These are phyloP conservation scores for Zaprionus taronus DNA, from an alignment of 1,140 invertebrate genomes.

Conservation along the genomic window DNA sequence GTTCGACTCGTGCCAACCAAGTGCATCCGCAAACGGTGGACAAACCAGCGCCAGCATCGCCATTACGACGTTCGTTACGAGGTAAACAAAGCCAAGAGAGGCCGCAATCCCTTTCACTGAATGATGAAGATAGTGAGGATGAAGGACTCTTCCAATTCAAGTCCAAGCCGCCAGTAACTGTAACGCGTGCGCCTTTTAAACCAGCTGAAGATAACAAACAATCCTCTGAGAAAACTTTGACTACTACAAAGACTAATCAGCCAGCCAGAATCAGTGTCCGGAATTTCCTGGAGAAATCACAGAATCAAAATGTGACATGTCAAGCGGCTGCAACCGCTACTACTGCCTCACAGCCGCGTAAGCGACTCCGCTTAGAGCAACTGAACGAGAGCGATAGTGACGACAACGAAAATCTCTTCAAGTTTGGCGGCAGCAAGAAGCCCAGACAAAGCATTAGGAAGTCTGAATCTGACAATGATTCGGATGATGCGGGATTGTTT, in stretches of 20 bases:
- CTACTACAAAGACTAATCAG: constrained; percentile 3
- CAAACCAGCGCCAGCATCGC: not conserved
- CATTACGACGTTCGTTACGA: constrained; percentile 14
- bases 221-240: not conserved
- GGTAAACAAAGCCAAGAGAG: constrained; percentile 9
- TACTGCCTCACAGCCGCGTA: constrained; percentile 35
- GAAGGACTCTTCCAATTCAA: constrained; percentile 38
- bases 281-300: constrained; percentile 60
- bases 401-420: constrained; percentile 64
- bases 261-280: constrained; percentile 47
- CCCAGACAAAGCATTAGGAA: not conserved
- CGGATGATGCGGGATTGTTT: constrained; percentile 41
- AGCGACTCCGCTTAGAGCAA: constrained; percentile 48
- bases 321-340: not conserved
- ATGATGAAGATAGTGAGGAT: constrained; percentile 22
- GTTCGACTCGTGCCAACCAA: constrained; percentile 24
- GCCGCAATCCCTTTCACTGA: not conserved
- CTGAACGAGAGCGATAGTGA: constrained; percentile 64
- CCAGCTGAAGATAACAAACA: not conserved
- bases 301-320: constrained; percentile 9
- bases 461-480: constrained; percentile 13
- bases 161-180: not conserved
- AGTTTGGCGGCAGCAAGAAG: constrained; percentile 59
- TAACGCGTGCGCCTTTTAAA: not conserved
- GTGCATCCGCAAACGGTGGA: not conserved